Conservation (phyloP, 2,888 invertebrate genomes). For the Mechanitis messenoides region DNA sequence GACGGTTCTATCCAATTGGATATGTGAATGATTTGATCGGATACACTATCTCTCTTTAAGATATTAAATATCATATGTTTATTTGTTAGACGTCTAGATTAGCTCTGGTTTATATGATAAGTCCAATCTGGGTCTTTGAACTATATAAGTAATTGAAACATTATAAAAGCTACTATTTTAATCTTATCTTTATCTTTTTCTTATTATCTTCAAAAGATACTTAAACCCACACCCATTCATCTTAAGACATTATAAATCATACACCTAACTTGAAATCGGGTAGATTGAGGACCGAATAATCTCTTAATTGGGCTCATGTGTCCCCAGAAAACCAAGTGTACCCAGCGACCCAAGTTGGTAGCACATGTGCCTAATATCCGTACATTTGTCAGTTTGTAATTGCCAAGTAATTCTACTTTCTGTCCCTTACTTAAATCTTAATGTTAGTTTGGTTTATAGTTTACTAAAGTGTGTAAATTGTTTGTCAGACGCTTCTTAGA, state of each 20-base stretch:
- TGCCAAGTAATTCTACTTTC: slow-evolving; percentile 70
- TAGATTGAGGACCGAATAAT: slow-evolving; percentile 25
- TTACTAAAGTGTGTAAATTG: slow-evolving; percentile 21
- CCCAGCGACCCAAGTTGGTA: slow-evolving; percentile 45
- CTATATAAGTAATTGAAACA: too few species aligned
- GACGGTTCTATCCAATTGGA: slow-evolving; percentile 43
- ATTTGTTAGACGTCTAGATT: slow-evolving; percentile 23
- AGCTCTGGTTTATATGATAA: slow-evolving; percentile 18
- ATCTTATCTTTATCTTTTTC: too few species aligned
- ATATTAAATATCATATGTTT: slow-evolving; percentile 43
- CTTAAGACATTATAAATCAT: slow-evolving; percentile 8
- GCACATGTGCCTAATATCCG: slow-evolving; percentile 74
- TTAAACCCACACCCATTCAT: not conserved
- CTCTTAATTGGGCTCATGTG: slow-evolving; percentile 27
- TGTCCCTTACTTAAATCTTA: slow-evolving; percentile 72
- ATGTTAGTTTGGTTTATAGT: slow-evolving; percentile 57
- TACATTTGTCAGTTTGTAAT: slow-evolving; percentile 75
- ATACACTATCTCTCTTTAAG: slow-evolving; percentile 54
- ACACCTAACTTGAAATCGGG: slow-evolving; percentile 7
- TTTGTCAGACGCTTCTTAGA: not conserved
- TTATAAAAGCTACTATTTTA: too few species aligned
- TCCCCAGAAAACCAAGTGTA: slow-evolving; percentile 17
- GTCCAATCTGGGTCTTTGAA: not conserved
- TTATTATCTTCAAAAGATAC: too few species aligned
- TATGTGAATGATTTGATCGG: slow-evolving; percentile 52